A percentile compares a stretch with the other conserved stretches of the same genome.
phyloP scores from a whole-genome alignment of 2,888 invertebrate species.

The Oligia fasciuncula region DNA sequence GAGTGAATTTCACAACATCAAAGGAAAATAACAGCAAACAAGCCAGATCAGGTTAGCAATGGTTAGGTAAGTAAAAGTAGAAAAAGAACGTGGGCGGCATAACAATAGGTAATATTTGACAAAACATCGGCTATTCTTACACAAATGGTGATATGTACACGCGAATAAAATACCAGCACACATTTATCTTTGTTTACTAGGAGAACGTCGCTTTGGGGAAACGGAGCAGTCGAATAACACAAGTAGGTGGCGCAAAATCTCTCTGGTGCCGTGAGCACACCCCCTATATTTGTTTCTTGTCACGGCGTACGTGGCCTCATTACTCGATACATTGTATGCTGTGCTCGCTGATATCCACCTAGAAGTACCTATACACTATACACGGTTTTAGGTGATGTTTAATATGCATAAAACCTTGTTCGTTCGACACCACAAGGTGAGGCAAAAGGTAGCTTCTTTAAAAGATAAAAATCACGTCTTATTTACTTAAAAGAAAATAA shows the following conservation, averaged over 20 bases:
- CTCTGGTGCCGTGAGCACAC: slow-evolving; percentile 73
- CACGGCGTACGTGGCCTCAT: slow-evolving; percentile 80
- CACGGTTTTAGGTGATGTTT: slow-evolving; percentile 57
- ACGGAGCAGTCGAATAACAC: slow-evolving; percentile 68
- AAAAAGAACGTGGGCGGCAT: slow-evolving; percentile 56
- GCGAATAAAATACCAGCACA: slow-evolving; percentile 64
- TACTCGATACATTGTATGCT: slow-evolving; percentile 73
- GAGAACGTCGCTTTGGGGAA: slow-evolving; percentile 65
- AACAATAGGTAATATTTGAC: slow-evolving; percentile 58
- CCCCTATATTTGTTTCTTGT: slow-evolving; percentile 81
- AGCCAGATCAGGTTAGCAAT: slow-evolving; percentile 42
- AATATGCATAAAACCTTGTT: slow-evolving; percentile 63
- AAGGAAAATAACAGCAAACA: slow-evolving; percentile 43
- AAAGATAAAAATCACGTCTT: slow-evolving; percentile 62
- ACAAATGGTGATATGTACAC: slow-evolving; percentile 65
- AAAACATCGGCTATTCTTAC: slow-evolving; percentile 63
- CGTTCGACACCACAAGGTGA: slow-evolving; percentile 63
- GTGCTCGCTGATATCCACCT: slow-evolving; percentile 64
- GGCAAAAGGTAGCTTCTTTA: slow-evolving; percentile 52
- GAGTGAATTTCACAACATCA: slow-evolving; percentile 40
- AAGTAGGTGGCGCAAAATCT: slow-evolving; percentile 74
- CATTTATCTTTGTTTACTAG: slow-evolving; percentile 69
- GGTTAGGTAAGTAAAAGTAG: slow-evolving; percentile 55
- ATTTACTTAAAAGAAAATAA: slow-evolving; percentile 30
- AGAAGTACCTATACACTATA: slow-evolving; percentile 12